A percentile compares a stretch with the other conserved stretches of the same genome.
Evolutionary conservation across 1,140 invertebrate genomes (phyloP).

Genomic region (Pachypsylla venusta): DNA sequence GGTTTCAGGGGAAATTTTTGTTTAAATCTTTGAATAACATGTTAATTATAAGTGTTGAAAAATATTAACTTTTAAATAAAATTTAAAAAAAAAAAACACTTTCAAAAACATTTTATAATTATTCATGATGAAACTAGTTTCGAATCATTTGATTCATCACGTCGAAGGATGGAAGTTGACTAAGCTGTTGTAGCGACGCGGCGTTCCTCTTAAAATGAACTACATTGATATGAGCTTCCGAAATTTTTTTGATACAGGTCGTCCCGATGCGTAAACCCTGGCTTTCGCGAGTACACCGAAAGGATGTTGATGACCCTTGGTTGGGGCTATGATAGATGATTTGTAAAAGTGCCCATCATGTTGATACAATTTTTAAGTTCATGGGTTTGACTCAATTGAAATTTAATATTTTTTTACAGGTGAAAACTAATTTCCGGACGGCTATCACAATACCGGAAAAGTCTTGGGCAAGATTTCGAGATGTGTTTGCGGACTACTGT

Average conservation of each 20-base stretch:
- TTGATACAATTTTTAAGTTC: neutral
- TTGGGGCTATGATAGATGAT: neutral
- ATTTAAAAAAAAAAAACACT: no score
- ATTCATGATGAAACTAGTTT: no score
- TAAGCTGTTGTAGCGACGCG: no score
- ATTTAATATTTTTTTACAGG: conserved; percentile 38
- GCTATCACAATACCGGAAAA: conserved; percentile 96
- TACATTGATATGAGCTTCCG: no score
- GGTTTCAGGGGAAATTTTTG: no score
- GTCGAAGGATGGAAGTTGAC: no score
- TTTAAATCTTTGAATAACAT: no score
- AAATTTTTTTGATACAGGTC: neutral
- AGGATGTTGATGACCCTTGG: neutral
- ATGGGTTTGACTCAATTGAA: conserved; percentile 7
- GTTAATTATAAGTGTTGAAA: no score
- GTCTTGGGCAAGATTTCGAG: conserved; percentile 89
- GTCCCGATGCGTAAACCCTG: neutral
- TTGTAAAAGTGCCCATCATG: neutral
- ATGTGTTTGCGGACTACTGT: conserved; percentile 90
- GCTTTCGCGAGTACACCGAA: neutral
- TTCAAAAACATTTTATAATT: no score
- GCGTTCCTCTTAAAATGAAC: no score
- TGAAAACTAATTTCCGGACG: conserved; percentile 93
- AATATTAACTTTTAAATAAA: no score
- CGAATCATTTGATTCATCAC: no score